Evolutionary conservation across 2,797 vertebrate species (phyloP).

Genomic region (Acanthurus tractus): DNA sequence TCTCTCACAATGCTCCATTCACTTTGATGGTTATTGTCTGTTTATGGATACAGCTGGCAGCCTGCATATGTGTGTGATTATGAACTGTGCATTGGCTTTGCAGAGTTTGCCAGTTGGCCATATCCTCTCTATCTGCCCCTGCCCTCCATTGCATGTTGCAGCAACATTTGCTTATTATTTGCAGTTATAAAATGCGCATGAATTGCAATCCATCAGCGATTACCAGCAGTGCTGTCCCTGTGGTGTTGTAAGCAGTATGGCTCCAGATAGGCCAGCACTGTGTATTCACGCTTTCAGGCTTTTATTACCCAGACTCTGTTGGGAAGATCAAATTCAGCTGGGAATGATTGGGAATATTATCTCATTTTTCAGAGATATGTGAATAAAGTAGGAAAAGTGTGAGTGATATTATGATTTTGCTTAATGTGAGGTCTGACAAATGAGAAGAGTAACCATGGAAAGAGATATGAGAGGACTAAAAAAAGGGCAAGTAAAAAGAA

Average conservation of each 20-base stretch:
- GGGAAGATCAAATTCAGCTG: conserved; percentile 43
- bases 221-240: conserved; percentile 36
- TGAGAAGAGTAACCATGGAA: not conserved
- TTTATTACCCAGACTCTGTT: conserved; percentile 58
- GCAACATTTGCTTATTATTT: conserved; percentile 19
- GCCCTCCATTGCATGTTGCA: conserved; percentile 14
- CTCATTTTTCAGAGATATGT: conserved; percentile 57
- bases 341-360: conserved; percentile 54
- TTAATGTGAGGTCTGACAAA: conserved; percentile 5
- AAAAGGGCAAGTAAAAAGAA: not conserved
- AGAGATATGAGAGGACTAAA: not conserved
- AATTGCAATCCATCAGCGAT: conserved; percentile 61
- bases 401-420: conserved; percentile 22
- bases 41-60: conserved; percentile 59
- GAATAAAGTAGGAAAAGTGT: not conserved
- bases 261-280: conserved; percentile 37
- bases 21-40: conserved; percentile 56
- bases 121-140: conserved; percentile 27
- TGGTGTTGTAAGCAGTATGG: conserved; percentile 48
- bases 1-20: conserved; percentile 32
- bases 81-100: conserved; percentile 35
- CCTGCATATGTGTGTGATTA: conserved; percentile 53
- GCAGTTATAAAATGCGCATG: conserved; percentile 59
- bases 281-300: conserved; percentile 36
- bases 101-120: conserved; percentile 50